These are phyloP conservation scores for Colostygia pectinataria DNA, from an alignment of 2,888 invertebrate genomes.

Conservation along the genomic window DNA sequence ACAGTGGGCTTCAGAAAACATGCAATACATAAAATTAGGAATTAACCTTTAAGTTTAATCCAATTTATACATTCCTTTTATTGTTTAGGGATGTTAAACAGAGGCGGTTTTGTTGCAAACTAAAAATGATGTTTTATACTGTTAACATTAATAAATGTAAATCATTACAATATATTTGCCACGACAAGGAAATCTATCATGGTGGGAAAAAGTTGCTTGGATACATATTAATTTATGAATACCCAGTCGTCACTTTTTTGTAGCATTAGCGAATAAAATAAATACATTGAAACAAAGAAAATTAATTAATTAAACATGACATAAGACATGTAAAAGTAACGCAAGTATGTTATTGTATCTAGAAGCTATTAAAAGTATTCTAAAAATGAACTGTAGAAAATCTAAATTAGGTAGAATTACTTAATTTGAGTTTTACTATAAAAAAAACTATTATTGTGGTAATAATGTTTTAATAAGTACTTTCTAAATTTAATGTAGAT, in stretches of 20 bases:
- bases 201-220: slow-evolving; percentile 4
- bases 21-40: slow-evolving; percentile 24
- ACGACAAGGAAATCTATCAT: slow-evolving; percentile 21
- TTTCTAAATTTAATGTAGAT: no score
- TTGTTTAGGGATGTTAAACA: slow-evolving; percentile 18
- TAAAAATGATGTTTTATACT: neutral
- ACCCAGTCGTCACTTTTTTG: neutral
- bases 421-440: no score
- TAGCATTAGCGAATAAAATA: no score
- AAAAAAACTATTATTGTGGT: no score
- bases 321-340: no score
- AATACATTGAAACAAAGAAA: no score
- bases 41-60: slow-evolving; percentile 27
- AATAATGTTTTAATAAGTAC: no score
- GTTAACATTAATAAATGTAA: slow-evolving; percentile 8
- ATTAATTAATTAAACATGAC: no score
- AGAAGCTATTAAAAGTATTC: no score
- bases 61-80: slow-evolving; percentile 14
- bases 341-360: no score
- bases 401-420: no score
- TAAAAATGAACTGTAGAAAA: no score
- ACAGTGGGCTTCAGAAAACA: slow-evolving; percentile 14
- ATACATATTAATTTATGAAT: slow-evolving; percentile 4
- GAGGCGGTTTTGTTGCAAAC: slow-evolving; percentile 14
- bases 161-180: neutral